Base-by-base conservation (phyloP, 1,140 invertebrate genomes). In the Zaprionus gabonicus region DNA sequence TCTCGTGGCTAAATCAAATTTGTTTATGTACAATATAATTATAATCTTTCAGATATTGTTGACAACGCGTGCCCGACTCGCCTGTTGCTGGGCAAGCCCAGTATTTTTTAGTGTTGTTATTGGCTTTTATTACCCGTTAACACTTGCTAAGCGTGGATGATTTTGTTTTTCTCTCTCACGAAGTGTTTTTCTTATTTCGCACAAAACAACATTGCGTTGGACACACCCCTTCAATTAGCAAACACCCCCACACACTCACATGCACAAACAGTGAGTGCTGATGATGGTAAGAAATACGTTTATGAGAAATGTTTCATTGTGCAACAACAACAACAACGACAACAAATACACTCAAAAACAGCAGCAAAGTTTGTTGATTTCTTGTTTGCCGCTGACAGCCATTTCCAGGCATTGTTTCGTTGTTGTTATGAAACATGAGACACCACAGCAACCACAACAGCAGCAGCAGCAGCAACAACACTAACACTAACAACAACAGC, bases 401-500 rank as follows among this genome's bases (percentile, higher is more conserved):
- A 90, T 84, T 88, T 88, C 78, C 85, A 84, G 78, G 85, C 85
- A 90, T 87, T 87, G 84, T 87, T 78, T 76, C 60, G 41, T 81
- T 82, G 81, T 88, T 84, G 81, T 84, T 87, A 87, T 88, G 83
- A 86, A 86, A 86, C 83, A 78, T 69, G 82, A 86, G 83, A 68
- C 81, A 64, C 71, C 69, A 67, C 41, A 76, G 66, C 71, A 71
- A 53, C 44, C 44, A 49, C 12, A 60, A 53, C 28, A 59, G 67
- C 77, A 66, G 31, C 64, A 64, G 23, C 76, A 34, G 34, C 67
- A 64, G 23, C 76, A 34, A 28, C 67, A 51, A 25, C 27, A 23
- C 0, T n/a, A 20, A 34, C 27, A 23, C 0, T 3, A 46, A 13
- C n/a, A 31, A 44, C 58, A 69, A 17, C 49, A 38, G 51, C 57